phyloP scores from a whole-genome alignment of 2,888 invertebrate genomes.

The Acleris emargana region DNA sequence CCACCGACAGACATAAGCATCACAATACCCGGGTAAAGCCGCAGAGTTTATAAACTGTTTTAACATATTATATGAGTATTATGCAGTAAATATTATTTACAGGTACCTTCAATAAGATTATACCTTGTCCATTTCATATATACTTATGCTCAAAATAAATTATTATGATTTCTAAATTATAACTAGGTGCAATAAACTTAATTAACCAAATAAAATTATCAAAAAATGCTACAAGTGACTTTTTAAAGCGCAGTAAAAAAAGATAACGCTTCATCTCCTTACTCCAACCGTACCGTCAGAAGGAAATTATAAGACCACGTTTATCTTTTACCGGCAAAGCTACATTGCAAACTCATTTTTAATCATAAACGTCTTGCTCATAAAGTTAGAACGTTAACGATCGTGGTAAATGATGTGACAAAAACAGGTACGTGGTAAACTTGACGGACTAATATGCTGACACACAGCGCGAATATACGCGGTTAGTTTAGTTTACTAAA shows the following conservation, averaged over 20 bases:
- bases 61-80: too few species aligned
- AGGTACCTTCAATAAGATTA: too few species aligned
- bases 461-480: background rate
- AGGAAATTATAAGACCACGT: conserved; percentile 73
- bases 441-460: conserved; percentile 13
- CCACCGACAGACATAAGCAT: too few species aligned
- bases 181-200: too few species aligned
- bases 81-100: too few species aligned
- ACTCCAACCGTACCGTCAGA: conserved; percentile 47
- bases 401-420: conserved; percentile 49
- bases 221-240: too few species aligned
- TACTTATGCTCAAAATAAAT: too few species aligned
- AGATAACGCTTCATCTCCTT: conserved; percentile 25
- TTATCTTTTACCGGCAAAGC: conserved; percentile 60
- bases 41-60: too few species aligned
- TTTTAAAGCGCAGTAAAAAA: background rate
- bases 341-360: conserved; percentile 67
- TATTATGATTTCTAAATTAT: too few species aligned
- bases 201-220: too few species aligned
- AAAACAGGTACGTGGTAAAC: conserved; percentile 23
- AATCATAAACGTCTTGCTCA: conserved; percentile 70
- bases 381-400: conserved; percentile 47
- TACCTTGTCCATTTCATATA: too few species aligned
- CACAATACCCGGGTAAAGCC: too few species aligned
- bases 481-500: conserved; percentile 7